Evolutionary conservation across 2,797 vertebrate genomes (phyloP).

Genomic region (Mallotus villosus): DNA sequence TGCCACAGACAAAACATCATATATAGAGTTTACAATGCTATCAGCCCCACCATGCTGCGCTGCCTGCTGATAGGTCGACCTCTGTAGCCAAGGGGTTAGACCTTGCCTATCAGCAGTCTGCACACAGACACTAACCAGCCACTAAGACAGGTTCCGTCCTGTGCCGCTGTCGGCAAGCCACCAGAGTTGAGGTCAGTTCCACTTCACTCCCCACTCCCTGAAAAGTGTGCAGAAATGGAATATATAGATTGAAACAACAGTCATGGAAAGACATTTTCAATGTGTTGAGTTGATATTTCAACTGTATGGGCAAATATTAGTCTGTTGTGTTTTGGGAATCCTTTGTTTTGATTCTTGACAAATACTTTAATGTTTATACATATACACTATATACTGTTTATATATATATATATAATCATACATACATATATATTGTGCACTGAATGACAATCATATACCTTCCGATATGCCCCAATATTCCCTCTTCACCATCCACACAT

Average conservation of each 20-base stretch:
- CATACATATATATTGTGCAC: neutral
- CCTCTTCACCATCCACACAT: neutral
- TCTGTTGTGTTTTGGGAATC: too few species aligned
- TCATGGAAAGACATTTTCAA: neutral
- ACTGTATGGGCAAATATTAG: neutral
- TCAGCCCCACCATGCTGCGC: slow-evolving; percentile 7
- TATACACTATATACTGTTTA: too few species aligned
- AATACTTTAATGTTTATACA: too few species aligned
- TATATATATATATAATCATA: too few species aligned
- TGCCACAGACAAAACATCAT: slow-evolving; percentile 31
- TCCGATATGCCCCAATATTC: neutral
- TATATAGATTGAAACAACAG: neutral
- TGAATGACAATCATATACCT: neutral
- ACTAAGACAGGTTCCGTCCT: neutral
- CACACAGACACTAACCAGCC: slow-evolving; percentile 28
- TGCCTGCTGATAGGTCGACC: slow-evolving; percentile 30
- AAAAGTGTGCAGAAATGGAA: neutral
- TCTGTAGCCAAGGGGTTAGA: slow-evolving; percentile 13
- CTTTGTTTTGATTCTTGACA: too few species aligned
- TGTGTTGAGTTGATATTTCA: neutral
- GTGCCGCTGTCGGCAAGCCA: neutral
- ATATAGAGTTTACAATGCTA: slow-evolving; percentile 31
- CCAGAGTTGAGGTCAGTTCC: neutral
- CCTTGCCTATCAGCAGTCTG: slow-evolving; percentile 24
- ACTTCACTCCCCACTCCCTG: too few species aligned